Base-by-base conservation (phyloP, 37 sponge, comb jelly and placozoan genomes). In the Spongilla lacustris region DNA sequence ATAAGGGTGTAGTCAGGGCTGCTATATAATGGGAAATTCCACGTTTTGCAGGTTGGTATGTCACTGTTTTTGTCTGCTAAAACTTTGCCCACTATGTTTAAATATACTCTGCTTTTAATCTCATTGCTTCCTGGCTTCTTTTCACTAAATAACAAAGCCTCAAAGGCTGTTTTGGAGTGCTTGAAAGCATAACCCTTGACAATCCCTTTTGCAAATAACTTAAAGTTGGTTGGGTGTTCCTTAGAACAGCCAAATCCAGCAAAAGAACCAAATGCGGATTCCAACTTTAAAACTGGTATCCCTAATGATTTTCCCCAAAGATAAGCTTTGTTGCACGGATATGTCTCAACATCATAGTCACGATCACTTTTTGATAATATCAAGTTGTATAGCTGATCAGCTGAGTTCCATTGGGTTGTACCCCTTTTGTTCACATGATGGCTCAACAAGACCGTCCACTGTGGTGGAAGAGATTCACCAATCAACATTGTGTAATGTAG, bases 1-100 rank as follows among this genome's bases (percentile, higher is more conserved):
- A 58, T 58, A 58, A 58, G 58, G 58, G 19, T 58, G 58, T 58
- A 58, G 58, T 58, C 58, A 58, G 58, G 58, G 58, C 58, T 58
- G 58, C 58, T 58, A 58, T 58, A 58, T 58, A 58, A 58, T 58
- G 58, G 58, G 58, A 58, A 58, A 58, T 58, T 58, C 58, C 58
- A 58, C 58, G 58, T 10, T 58, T 58, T 58, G 58, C 58, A 58
- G 58, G 58, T 58, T 58, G 58, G 58, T 58, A 58, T 58, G 58
- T 58, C 58, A 58, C 58, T 58, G 58, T 58, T 8, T 58, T 58
- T 58, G 58, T 58, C 58, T 58, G 58, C 58, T 58, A 58, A 58
- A 58, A 58, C 58, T 58, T 58, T 58, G 58, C 58, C 58, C 58
- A 58, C 58, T 58, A 58, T 58, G 58, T 58, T 58, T 13, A 58